Evolutionary conservation across 1,140 invertebrate species (phyloP).

Genomic region (Cyphomyrmex costatus): DNA sequence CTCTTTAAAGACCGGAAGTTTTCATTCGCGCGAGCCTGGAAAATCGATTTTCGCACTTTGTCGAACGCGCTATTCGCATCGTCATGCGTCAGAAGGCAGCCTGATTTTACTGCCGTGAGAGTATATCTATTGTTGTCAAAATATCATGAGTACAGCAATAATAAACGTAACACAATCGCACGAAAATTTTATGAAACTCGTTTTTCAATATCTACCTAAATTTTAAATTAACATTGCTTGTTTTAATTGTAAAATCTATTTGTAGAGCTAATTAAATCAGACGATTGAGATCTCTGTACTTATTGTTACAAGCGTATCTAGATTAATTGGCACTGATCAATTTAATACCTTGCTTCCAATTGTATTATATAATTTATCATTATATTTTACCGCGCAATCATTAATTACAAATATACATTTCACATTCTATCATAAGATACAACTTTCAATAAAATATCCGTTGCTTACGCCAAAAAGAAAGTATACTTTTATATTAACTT

Average conservation of each 20-base stretch:
- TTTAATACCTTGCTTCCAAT: conserved; percentile 1
- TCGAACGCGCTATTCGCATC: conserved; percentile 60
- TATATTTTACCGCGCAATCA: neutral
- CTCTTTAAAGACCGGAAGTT: conserved; percentile 83
- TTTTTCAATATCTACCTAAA: neutral
- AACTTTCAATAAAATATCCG: conserved; percentile 22
- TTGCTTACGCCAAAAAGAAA: conserved; percentile 21
- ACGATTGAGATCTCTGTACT: neutral
- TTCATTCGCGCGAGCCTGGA: conserved; percentile 72
- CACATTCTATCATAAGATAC: neutral
- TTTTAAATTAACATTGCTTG: neutral
- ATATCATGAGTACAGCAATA: neutral
- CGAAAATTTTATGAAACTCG: neutral
- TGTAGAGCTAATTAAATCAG: neutral
- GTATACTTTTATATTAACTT: neutral
- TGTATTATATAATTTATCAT: conserved; percentile 11
- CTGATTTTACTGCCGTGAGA: conserved; percentile 9
- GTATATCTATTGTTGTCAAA: conserved; percentile 30
- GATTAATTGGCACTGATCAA: conserved; percentile 20
- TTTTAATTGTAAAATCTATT: conserved; percentile 16
- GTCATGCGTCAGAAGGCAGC: conserved; percentile 26
- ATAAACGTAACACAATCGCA: neutral
- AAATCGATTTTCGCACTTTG: conserved; percentile 82
- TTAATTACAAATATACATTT: neutral
- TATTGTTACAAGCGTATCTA: neutral